A percentile compares a stretch with the other conserved stretches of the same genome.
phyloP scores from a whole-genome alignment of 2,113 vertebrate species.

The Phycodurus eques region DNA sequence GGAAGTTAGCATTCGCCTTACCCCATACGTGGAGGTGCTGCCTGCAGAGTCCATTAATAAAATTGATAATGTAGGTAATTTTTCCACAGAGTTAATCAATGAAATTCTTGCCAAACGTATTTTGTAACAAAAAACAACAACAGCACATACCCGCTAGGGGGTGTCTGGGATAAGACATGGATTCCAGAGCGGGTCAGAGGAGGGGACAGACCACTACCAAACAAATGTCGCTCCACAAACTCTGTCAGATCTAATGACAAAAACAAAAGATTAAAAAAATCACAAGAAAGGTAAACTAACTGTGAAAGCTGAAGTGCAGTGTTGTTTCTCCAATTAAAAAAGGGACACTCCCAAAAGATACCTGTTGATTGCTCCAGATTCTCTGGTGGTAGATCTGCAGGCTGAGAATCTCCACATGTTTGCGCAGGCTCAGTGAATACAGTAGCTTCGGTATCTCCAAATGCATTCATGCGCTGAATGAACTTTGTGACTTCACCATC shows the following conservation, averaged over 20 bases:
- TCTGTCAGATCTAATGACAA: conserved; percentile 65
- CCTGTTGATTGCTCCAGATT: conserved; percentile 58
- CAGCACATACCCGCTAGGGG: conserved; percentile 51
- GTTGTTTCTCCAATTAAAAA: not conserved
- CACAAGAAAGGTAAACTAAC: not conserved
- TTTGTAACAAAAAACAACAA: not conserved
- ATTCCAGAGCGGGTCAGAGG: conserved; percentile 58
- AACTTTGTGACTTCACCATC: not conserved
- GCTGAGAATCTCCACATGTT: conserved; percentile 14
- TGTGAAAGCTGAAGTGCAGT: not conserved
- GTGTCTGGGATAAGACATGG: conserved; percentile 40
- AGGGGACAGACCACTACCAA: conserved; percentile 58
- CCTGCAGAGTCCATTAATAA: not conserved
- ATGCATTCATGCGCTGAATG: not conserved
- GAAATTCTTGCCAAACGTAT: not conserved
- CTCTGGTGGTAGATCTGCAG: conserved; percentile 15
- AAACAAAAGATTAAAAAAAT: conserved; percentile 2
- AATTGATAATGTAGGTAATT: not conserved
- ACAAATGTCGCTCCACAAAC: conserved; percentile 71
- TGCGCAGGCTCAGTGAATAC: conserved; percentile 11
- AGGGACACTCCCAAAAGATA: conserved; percentile 7
- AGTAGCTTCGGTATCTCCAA: not conserved
- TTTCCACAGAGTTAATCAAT: not conserved
- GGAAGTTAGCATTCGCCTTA: no score
- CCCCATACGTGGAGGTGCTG: no score